phyloP scores from a whole-genome alignment of 2,797 vertebrate species.

The Cossypha niveicapilla region DNA sequence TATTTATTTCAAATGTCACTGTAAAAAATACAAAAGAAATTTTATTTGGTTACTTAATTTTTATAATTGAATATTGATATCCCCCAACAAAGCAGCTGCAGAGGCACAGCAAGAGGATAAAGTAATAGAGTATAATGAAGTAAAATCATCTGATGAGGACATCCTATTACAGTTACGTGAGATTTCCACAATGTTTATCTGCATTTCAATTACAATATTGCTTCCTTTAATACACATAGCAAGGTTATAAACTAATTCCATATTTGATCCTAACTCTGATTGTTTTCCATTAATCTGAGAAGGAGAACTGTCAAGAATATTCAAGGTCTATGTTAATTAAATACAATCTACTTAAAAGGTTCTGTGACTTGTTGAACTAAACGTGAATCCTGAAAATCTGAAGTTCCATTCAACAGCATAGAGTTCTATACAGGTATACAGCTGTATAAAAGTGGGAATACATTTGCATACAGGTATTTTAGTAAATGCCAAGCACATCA shows the following conservation, averaged over 20 bases:
- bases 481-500: not conserved
- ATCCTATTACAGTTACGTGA: constrained; percentile 31
- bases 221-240: constrained; percentile 60
- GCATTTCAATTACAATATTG: constrained; percentile 66
- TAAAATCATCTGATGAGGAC: constrained; percentile 22
- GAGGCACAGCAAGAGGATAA: constrained; percentile 35
- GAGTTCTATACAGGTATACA: not conserved
- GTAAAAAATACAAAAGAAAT: not conserved
- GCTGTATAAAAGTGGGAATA: not conserved
- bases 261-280: constrained; percentile 54
- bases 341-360: not conserved
- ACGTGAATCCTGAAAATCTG: not conserved
- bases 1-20: not conserved
- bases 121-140: constrained; percentile 40
- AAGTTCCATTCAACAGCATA: not conserved
- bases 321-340: constrained; percentile 20
- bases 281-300: constrained; percentile 59
- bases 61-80: constrained; percentile 36
- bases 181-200: constrained; percentile 45
- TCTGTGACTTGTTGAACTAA: not conserved
- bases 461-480: not conserved
- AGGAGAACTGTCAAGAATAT: constrained; percentile 30
- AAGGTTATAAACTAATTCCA: constrained; percentile 66
- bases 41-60: constrained; percentile 31
- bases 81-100: constrained; percentile 19